A percentile compares a stretch with the other conserved stretches of the same genome.
phyloP scores from a whole-genome alignment of 2,888 invertebrate species.

The Lymantria monacha region DNA sequence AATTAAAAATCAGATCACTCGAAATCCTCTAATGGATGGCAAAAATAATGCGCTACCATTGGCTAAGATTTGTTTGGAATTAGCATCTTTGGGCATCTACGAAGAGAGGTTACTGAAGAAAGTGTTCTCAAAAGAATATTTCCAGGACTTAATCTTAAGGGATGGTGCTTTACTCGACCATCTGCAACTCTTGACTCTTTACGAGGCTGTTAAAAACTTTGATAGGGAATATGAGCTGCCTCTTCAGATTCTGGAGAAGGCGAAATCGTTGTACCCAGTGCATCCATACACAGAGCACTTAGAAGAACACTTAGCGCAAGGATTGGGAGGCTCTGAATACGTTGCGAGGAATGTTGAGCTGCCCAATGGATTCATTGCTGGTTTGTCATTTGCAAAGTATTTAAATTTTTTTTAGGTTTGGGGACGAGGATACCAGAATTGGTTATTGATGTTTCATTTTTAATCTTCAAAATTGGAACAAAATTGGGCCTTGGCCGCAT shows the following conservation, averaged over 20 bases:
- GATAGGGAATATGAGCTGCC: slow-evolving; percentile 67
- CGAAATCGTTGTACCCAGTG: slow-evolving; percentile 51
- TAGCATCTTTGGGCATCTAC: slow-evolving; percentile 83
- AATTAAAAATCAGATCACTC: slow-evolving; percentile 65
- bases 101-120: slow-evolving; percentile 74
- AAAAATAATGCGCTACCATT: slow-evolving; percentile 71
- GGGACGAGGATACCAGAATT: no score
- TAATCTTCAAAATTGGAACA: no score
- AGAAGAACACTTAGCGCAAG: slow-evolving; percentile 69
- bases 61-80: slow-evolving; percentile 78
- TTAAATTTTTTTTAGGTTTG: no score
- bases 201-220: slow-evolving; percentile 78
- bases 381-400: slow-evolving; percentile 46
- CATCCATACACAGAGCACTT: slow-evolving; percentile 63
- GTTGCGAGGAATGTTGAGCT: slow-evolving; percentile 78
- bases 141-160: slow-evolving; percentile 58
- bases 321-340: slow-evolving; percentile 81
- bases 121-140: slow-evolving; percentile 76
- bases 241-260: slow-evolving; percentile 54
- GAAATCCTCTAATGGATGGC: slow-evolving; percentile 58
- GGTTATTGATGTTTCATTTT: no score
- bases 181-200: slow-evolving; percentile 75
- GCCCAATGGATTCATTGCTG: slow-evolving; percentile 79
- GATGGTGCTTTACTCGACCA: slow-evolving; percentile 68
- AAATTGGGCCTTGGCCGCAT: no score